These are phyloP conservation scores for Microcebus ravelobensis DNA, from an alignment of 2,113 vertebrate genomes.

Conservation along the genomic window DNA sequence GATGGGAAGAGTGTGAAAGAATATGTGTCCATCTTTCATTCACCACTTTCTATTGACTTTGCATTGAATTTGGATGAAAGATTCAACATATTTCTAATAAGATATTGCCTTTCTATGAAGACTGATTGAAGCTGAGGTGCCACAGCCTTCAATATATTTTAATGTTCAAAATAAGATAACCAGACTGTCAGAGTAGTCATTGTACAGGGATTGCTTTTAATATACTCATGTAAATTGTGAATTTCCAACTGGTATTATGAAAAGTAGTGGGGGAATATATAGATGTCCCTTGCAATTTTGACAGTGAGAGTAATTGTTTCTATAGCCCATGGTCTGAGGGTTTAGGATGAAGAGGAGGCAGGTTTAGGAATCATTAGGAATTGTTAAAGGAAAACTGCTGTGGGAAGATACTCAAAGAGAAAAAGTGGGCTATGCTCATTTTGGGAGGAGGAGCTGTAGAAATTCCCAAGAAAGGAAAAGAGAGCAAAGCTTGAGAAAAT, in stretches of 20 bases:
- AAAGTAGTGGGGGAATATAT: background rate
- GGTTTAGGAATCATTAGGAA: background rate
- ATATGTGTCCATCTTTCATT: background rate
- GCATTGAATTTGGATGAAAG: background rate
- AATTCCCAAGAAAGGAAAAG: background rate
- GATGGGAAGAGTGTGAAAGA: background rate
- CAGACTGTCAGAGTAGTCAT: background rate
- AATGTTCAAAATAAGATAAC: slow-evolving; percentile 11
- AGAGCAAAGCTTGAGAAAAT: background rate
- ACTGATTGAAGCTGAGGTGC: background rate
- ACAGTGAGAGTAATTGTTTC: background rate
- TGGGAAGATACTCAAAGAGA: background rate
- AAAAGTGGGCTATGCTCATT: background rate
- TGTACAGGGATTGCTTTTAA: slow-evolving; percentile 10
- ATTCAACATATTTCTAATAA: slow-evolving; percentile 11
- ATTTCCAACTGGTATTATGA: background rate
- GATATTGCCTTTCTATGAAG: background rate
- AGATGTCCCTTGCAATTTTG: background rate
- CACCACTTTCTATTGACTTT: background rate
- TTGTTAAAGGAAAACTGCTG: background rate
- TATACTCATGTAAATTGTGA: background rate
- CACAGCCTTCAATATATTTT: background rate
- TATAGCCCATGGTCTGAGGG: background rate
- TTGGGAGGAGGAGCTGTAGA: background rate
- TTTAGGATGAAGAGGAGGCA: background rate